Conservation (phyloP, 1,140 invertebrate species). For the Drosophila sucinea region DNA sequence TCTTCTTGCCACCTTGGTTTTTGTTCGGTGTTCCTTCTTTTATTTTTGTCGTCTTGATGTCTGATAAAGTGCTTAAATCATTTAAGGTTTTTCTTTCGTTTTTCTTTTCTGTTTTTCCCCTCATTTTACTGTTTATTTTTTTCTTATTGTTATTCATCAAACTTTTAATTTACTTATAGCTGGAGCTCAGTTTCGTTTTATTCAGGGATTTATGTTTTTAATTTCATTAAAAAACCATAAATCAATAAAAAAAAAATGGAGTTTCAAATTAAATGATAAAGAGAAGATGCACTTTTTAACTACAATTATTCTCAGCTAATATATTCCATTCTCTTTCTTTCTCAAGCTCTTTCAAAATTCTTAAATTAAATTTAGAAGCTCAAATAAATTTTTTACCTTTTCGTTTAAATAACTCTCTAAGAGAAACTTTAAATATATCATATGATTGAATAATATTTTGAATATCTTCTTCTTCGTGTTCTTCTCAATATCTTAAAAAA, state of each 20-base stretch:
- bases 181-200: slow-evolving; percentile 30
- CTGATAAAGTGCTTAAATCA: slow-evolving; percentile 75
- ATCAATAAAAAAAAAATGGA: neutral
- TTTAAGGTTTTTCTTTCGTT: slow-evolving; percentile 46
- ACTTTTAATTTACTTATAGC: slow-evolving; percentile 53
- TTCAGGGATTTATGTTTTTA: slow-evolving; percentile 43
- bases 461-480: no score
- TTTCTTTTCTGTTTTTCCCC: slow-evolving; percentile 31
- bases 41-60: slow-evolving; percentile 37
- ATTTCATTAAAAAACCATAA: slow-evolving; percentile 5
- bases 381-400: no score
- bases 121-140: slow-evolving; percentile 1
- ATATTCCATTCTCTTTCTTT: no score
- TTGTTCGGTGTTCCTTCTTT: slow-evolving; percentile 32
- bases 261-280: neutral
- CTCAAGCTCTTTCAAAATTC: no score
- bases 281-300: no score
- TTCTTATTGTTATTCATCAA: slow-evolving; percentile 23
- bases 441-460: no score
- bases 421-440: no score
- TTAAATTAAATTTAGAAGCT: no score
- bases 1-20: slow-evolving; percentile 30
- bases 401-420: no score
- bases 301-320: no score
- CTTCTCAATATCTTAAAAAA: no score